Evolutionary conservation across 1,140 invertebrate species (phyloP).

Genomic region (Neotoxoptera formosana): DNA sequence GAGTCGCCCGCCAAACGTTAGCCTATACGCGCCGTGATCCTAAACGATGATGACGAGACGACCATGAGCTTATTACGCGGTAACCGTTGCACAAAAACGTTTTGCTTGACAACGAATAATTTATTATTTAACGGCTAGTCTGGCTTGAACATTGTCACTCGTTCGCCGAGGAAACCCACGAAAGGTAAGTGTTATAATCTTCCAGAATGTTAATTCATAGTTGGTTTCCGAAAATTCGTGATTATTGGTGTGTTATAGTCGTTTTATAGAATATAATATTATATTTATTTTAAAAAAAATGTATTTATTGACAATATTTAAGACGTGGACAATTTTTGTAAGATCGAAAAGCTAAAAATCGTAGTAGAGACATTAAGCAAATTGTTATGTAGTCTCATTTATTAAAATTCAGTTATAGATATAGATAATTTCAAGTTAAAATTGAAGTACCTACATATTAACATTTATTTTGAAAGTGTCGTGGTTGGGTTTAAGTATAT

Average conservation of each 20-base stretch:
- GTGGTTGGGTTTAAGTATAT: background rate
- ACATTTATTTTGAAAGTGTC: background rate
- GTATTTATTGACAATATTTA: background rate
- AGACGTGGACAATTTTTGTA: background rate
- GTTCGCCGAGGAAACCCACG: background rate
- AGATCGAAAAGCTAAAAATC: background rate
- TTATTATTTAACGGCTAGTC: background rate
- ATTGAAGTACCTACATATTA: background rate
- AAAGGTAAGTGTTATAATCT: constrained; percentile 13
- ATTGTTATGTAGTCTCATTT: background rate
- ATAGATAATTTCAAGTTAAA: background rate
- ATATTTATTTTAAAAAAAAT: background rate
- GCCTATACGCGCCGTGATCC: constrained; percentile 11
- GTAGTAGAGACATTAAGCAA: background rate
- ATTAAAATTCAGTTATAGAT: background rate
- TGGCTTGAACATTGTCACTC: background rate
- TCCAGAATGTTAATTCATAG: background rate
- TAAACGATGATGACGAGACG: background rate
- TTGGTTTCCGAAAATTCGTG: background rate
- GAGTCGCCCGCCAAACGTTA: constrained; percentile 43
- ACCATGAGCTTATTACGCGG: constrained; percentile 7
- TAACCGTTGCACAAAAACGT: background rate
- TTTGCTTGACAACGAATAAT: background rate
- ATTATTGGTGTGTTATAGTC: background rate
- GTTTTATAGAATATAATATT: background rate